Conservation (phyloP, 2,113 vertebrate species). For the Daboia siamensis region DNA sequence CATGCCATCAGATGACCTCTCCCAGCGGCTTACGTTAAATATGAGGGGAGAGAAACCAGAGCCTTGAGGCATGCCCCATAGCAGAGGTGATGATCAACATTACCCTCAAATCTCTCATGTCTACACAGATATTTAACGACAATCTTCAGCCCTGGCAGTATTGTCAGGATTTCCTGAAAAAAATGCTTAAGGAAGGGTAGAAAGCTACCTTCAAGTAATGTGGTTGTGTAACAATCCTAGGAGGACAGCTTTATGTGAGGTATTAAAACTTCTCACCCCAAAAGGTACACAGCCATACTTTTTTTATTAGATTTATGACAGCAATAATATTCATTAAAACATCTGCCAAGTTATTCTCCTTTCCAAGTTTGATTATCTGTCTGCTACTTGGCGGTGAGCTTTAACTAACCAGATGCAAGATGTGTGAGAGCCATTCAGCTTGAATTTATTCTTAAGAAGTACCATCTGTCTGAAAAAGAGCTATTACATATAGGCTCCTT, state of each 20-base stretch:
- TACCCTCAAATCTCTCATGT: background rate
- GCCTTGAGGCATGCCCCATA: background rate
- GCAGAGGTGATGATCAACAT: background rate
- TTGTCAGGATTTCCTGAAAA: background rate
- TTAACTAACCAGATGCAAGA: slow-evolving; percentile 60
- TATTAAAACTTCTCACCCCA: background rate
- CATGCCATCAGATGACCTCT: background rate
- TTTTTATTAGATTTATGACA: slow-evolving; percentile 52
- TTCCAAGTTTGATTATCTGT: slow-evolving; percentile 61
- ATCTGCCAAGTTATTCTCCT: slow-evolving; percentile 56
- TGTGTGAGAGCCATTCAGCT: slow-evolving; percentile 53
- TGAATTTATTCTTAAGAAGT: slow-evolving; percentile 60
- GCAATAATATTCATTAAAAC: slow-evolving; percentile 45
- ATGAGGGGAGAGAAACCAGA: background rate
- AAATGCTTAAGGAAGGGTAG: background rate
- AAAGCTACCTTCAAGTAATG: background rate
- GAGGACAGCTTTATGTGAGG: background rate
- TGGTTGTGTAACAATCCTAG: background rate
- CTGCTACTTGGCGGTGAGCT: slow-evolving; percentile 51
- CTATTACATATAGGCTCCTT: slow-evolving; percentile 58
- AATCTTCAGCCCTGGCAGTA: background rate
- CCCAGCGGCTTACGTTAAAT: background rate
- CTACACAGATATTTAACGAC: background rate
- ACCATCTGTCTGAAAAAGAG: slow-evolving; percentile 54
- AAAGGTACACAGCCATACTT: slow-evolving; percentile 28